Conservation (phyloP, 92 coral and sea anemone species). For the Bergia sp. region DNA sequence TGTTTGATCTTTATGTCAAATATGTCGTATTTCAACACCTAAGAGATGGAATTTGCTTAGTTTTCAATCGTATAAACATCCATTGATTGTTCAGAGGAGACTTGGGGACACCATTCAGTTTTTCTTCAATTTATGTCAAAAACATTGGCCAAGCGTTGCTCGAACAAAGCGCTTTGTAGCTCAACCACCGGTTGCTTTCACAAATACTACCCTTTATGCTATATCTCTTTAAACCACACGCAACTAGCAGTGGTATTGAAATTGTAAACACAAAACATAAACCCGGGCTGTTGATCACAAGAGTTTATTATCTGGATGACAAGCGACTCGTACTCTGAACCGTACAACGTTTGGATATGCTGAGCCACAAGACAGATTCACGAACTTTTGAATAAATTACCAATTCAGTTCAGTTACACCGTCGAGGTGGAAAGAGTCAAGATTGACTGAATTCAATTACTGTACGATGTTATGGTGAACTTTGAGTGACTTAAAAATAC, state of each 20-base stretch:
- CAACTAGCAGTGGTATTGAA: conserved; percentile 36
- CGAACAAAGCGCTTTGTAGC: conserved; percentile 79
- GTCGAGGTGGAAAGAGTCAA: conserved; percentile 48
- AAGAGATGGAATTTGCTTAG: conserved; percentile 18
- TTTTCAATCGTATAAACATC: conserved; percentile 34
- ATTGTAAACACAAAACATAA: conserved; percentile 41
- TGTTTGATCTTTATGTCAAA: conserved; percentile 12
- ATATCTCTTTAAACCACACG: conserved; percentile 57
- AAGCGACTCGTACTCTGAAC: not conserved
- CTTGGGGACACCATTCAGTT: conserved; percentile 26
- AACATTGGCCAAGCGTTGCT: conserved; percentile 36
- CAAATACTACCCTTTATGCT: conserved; percentile 38
- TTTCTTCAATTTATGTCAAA: conserved; percentile 32
- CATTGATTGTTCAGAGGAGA: conserved; percentile 25
- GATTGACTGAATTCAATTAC: conserved; percentile 40
- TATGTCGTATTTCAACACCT: conserved; percentile 24
- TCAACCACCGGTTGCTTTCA: conserved; percentile 82
- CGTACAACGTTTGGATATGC: not conserved
- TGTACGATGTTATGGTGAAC: conserved; percentile 29
- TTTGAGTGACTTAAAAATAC: conserved; percentile 43
- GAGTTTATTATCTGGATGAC: conserved; percentile 1
- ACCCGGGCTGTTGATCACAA: conserved; percentile 12
- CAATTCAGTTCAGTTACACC: conserved; percentile 59
- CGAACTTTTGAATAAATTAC: conserved; percentile 64
- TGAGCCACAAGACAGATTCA: conserved; percentile 38